Percentiles rank a stretch among this genome's conserved stretches.
phyloP scores from a whole-genome alignment of 2,797 vertebrate species.

The Tarsius wallacei region DNA sequence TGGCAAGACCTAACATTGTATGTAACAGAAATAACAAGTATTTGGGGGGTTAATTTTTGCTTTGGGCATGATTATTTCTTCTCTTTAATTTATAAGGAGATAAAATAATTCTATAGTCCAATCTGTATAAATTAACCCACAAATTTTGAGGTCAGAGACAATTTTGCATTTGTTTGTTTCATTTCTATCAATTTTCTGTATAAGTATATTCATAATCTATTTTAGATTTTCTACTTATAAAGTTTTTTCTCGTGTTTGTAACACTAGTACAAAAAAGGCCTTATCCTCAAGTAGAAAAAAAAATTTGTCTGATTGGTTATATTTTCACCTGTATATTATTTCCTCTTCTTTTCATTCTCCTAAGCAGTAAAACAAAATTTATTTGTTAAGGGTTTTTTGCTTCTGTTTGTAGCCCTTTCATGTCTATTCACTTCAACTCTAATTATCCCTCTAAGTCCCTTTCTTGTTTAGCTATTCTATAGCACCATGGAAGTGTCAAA shows the following conservation, averaged over 20 bases:
- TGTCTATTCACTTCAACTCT: not conserved
- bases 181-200: not conserved
- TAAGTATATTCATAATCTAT: not conserved
- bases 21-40: not conserved
- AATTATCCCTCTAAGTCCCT: not conserved
- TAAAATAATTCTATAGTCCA: not conserved
- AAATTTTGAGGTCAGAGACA: not conserved
- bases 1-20: not conserved
- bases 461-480: not conserved
- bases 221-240: not conserved
- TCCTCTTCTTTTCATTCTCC: not conserved
- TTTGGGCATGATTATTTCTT: slow-evolving; percentile 15
- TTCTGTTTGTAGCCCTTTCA: not conserved
- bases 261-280: not conserved
- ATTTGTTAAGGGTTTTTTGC: not conserved
- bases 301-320: not conserved
- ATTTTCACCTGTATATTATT: not conserved
- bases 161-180: slow-evolving; percentile 12
- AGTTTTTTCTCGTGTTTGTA: not conserved
- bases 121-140: not conserved
- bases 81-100: slow-evolving; percentile 8
- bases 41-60: not conserved
- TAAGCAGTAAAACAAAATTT: not conserved
- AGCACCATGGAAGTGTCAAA: not conserved
- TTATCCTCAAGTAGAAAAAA: slow-evolving; percentile 15